Conservation (phyloP, 2,888 invertebrate genomes). For the Synergus itoensis region DNA sequence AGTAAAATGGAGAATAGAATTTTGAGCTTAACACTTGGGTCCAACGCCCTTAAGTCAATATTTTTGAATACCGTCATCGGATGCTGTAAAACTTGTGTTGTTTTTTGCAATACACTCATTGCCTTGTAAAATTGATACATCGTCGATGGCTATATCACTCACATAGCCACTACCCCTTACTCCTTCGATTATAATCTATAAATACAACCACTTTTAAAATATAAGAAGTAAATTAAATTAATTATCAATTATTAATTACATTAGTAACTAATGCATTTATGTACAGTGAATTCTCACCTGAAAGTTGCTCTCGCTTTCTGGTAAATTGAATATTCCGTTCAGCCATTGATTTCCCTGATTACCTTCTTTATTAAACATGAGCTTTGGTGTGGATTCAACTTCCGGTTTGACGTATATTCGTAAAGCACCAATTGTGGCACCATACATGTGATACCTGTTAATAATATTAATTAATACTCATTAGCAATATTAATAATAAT, state of each 20-base stretch:
- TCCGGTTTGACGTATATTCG: constrained; percentile 80
- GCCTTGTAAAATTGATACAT: constrained; percentile 84
- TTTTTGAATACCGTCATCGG: constrained; percentile 59
- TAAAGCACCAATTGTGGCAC: constrained; percentile 81
- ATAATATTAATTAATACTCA: too few relatives aligned
- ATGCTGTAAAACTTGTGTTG: constrained; percentile 48
- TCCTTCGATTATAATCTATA: constrained; percentile 88
- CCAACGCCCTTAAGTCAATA: too few relatives aligned
- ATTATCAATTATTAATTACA: too few relatives aligned
- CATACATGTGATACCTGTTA: constrained; percentile 90
- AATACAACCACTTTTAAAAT: neutral
- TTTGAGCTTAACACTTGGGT: too few relatives aligned
- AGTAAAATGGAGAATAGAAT: too few relatives aligned
- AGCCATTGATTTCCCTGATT: constrained; percentile 87
- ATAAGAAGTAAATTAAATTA: too few relatives aligned
- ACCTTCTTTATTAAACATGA: constrained; percentile 83
- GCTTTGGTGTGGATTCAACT: constrained; percentile 76
- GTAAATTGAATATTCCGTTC: constrained; percentile 79
- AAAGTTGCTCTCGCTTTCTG: constrained; percentile 72
- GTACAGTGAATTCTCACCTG: constrained; percentile 66
- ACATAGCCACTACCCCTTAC: constrained; percentile 83
- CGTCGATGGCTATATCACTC: constrained; percentile 91
- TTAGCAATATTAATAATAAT: neutral
- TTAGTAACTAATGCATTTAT: constrained; percentile 6
- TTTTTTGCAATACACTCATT: constrained; percentile 78